Percentiles rank a stretch among this genome's conserved stretches.
Conservation (phyloP, 2,888 invertebrate genomes). For the Dryobotodes eremita region DNA sequence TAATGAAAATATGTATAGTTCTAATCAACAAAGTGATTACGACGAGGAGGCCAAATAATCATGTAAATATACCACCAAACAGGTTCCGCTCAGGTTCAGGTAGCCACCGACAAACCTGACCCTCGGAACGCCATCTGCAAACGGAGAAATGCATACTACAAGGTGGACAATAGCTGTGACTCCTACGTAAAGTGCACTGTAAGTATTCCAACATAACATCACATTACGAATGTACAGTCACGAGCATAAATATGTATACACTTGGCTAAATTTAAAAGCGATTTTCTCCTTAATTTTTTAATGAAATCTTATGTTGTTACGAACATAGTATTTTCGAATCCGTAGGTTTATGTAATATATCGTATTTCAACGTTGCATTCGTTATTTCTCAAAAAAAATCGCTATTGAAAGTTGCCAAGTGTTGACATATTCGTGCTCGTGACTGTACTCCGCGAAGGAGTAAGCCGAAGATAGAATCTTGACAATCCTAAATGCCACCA, state of each 20-base stretch:
- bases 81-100: conserved; percentile 37
- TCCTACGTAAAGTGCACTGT: conserved; percentile 92
- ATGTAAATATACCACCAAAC: neutral
- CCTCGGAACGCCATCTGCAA: conserved; percentile 73
- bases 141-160: conserved; percentile 91
- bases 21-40: neutral
- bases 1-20: neutral
- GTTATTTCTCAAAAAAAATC: too few relatives aligned
- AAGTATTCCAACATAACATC: conserved; percentile 86
- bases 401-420: too few relatives aligned
- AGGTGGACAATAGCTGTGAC: conserved; percentile 92
- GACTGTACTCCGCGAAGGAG: too few relatives aligned
- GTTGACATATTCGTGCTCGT: too few relatives aligned
- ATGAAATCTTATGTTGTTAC: too few relatives aligned
- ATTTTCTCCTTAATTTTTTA: too few relatives aligned
- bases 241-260: too few relatives aligned
- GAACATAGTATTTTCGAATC: too few relatives aligned
- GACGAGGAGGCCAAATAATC: neutral
- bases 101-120: neutral
- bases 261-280: too few relatives aligned
- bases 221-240: too few relatives aligned
- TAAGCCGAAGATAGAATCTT: neutral
- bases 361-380: too few relatives aligned
- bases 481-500: neutral
- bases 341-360: too few relatives aligned